These are phyloP conservation scores for Lymantria monacha DNA, from an alignment of 2,888 invertebrate genomes.

Conservation along the genomic window DNA sequence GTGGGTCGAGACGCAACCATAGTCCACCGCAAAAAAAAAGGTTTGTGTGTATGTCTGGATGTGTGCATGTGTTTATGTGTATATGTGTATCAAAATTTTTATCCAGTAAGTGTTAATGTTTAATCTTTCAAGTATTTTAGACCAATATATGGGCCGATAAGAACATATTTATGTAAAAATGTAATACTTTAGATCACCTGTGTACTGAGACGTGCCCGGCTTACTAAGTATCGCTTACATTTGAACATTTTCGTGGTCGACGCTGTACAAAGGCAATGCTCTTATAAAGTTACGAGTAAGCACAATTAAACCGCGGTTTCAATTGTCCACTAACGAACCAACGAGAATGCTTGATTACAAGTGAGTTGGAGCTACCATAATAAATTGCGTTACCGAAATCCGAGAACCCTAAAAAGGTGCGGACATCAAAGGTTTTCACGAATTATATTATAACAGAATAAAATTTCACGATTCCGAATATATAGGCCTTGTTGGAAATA, in stretches of 20 bases:
- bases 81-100: no score
- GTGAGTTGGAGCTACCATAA: conserved; percentile 26
- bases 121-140: no score
- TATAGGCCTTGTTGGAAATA: conserved; percentile 4
- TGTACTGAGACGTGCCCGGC: no score
- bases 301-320: conserved; percentile 33
- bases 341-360: conserved; percentile 32
- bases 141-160: no score
- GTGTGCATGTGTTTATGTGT: no score
- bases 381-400: conserved; percentile 30
- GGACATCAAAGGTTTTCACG: conserved; percentile 14
- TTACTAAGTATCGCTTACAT: conserved; percentile 5
- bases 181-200: no score
- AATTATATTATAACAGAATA: conserved; percentile 12
- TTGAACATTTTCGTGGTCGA: conserved; percentile 7
- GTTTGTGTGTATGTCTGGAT: no score
- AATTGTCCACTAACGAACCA: conserved; percentile 32
- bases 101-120: no score
- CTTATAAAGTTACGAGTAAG: conserved; percentile 9
- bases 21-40: no score
- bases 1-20: no score
- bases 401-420: conserved; percentile 18
- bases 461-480: conserved; percentile 11
- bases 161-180: no score
- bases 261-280: neutral